Conservation (phyloP, 2,797 vertebrate genomes). For the Chromis chromis region DNA sequence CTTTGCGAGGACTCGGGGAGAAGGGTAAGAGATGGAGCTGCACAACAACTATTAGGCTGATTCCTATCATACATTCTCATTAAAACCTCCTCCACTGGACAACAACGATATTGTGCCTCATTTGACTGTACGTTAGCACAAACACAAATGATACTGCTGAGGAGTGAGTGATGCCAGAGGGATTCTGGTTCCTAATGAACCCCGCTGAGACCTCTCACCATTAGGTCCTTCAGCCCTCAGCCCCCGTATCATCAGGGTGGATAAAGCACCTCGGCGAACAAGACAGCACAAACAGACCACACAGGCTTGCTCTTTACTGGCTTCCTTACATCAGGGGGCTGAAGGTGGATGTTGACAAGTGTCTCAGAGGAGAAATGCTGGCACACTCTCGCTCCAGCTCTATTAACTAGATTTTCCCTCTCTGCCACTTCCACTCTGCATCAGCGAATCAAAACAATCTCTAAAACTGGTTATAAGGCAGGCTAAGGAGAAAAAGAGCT, state of each 20-base stretch:
- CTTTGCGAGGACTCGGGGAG: slow-evolving; percentile 23
- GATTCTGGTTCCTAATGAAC: slow-evolving; percentile 69
- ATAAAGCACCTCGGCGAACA: slow-evolving; percentile 47
- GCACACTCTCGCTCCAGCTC: slow-evolving; percentile 42
- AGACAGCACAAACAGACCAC: slow-evolving; percentile 24
- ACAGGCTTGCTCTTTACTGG: slow-evolving; percentile 1
- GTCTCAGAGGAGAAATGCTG: slow-evolving; percentile 48
- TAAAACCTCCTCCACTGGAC: slow-evolving; percentile 51
- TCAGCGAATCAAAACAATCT: slow-evolving; percentile 50
- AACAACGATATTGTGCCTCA: slow-evolving; percentile 32
- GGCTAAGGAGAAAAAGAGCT: slow-evolving; percentile 13
- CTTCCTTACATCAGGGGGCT: slow-evolving; percentile 40
- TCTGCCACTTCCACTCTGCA: slow-evolving; percentile 33
- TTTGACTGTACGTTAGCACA: slow-evolving; percentile 46
- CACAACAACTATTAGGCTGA: slow-evolving; percentile 23
- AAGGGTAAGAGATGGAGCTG: slow-evolving; percentile 17
- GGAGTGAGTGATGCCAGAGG: slow-evolving; percentile 44
- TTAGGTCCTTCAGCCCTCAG: slow-evolving; percentile 26
- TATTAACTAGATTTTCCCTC: slow-evolving; percentile 58
- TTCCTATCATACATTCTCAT: slow-evolving; percentile 71
- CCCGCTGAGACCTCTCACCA: slow-evolving; percentile 64
- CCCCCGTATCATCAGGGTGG: slow-evolving; percentile 46
- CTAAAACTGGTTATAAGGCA: slow-evolving; percentile 11
- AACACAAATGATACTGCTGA: slow-evolving; percentile 58
- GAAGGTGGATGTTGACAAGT: slow-evolving; percentile 53